These are phyloP conservation scores for Lacanobia wlatinum DNA, from an alignment of 2,888 invertebrate genomes.

Conservation along the genomic window DNA sequence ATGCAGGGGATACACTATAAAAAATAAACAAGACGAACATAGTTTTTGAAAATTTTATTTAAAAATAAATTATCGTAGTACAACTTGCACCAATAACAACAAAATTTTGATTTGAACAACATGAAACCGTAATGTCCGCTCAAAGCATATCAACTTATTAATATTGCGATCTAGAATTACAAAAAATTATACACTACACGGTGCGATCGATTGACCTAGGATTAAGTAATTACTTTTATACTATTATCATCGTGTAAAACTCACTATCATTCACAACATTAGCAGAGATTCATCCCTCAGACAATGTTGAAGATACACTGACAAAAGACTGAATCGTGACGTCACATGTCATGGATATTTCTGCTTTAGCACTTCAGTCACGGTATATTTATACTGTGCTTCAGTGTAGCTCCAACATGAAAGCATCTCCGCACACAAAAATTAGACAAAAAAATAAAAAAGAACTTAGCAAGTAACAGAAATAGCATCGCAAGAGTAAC, in stretches of 20 bases:
- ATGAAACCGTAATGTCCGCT: constrained; percentile 86
- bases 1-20: constrained; percentile 20
- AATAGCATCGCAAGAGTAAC: constrained; percentile 62
- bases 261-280: constrained; percentile 73
- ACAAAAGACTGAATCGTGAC: constrained; percentile 13
- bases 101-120: constrained; percentile 90
- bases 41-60: constrained; percentile 86
- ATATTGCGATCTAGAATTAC: constrained; percentile 79
- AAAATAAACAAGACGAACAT: constrained; percentile 52
- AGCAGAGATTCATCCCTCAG: constrained; percentile 78
- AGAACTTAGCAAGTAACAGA: constrained; percentile 64
- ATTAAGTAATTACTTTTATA: constrained; percentile 69
- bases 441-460: constrained; percentile 57
- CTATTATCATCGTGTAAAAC: constrained; percentile 68
- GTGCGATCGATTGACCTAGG: constrained; percentile 77
- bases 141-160: constrained; percentile 83
- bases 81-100: constrained; percentile 91
- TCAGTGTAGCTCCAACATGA: constrained; percentile 55
- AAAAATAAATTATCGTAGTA: constrained; percentile 90
- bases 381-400: too few relatives aligned
- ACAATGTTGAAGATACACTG: constrained; percentile 52
- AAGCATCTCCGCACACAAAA: constrained; percentile 62
- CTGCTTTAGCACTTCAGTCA: not conserved
- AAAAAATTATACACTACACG: constrained; percentile 80
- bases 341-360: constrained; percentile 8